A percentile compares a stretch with the other conserved stretches of the same genome.
Evolutionary conservation across 2,797 vertebrate species (phyloP).

Genomic region (Peromyscus attwateri): DNA sequence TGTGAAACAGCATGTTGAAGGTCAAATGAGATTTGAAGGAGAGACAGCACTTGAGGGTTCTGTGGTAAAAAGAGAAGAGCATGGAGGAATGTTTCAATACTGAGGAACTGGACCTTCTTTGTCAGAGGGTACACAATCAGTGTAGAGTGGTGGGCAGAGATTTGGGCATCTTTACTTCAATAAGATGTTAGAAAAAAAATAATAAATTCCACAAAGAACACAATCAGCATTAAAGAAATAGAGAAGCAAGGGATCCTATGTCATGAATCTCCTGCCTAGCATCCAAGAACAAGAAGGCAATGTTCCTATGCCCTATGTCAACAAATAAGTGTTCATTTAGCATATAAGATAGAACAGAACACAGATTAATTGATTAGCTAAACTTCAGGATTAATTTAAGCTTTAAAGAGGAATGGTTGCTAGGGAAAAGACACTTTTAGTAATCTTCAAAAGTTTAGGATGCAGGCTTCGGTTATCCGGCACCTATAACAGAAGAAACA

Average conservation of each 20-base stretch:
- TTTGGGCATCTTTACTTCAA: neutral
- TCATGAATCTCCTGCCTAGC: rapidly evolving
- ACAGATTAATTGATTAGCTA: neutral
- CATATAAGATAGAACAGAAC: neutral
- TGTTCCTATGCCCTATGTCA: neutral
- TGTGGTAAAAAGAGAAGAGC: neutral
- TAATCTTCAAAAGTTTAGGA: neutral
- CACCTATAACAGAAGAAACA: neutral
- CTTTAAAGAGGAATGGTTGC: neutral
- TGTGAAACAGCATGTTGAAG: neutral
- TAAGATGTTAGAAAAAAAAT: neutral
- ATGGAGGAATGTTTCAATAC: neutral
- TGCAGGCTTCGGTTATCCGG: rapidly evolving
- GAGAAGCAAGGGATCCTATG: rapidly evolving
- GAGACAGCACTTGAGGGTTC: neutral
- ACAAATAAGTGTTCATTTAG: neutral
- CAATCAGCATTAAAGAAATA: neutral
- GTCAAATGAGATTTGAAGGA: neutral
- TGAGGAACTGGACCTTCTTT: neutral
- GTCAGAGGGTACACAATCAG: neutral
- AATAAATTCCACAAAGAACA: neutral
- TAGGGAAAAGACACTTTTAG: neutral
- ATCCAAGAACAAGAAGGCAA: neutral
- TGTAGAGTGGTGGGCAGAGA: neutral
- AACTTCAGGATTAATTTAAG: neutral